Evolutionary conservation across 2,888 invertebrate genomes (phyloP).

Genomic region (Reticulitermes lucifugus): DNA sequence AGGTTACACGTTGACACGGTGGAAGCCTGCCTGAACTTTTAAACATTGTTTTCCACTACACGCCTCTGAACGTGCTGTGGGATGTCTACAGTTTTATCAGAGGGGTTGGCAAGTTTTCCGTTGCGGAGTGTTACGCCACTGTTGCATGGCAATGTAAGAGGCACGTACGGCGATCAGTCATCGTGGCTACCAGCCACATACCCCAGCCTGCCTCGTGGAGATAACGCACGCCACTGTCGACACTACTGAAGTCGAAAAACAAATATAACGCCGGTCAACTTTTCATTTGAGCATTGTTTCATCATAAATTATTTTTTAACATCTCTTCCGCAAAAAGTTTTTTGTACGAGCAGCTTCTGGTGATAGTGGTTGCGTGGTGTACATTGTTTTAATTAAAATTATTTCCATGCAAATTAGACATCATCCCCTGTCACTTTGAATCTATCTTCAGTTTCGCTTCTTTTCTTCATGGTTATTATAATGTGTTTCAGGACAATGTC

Average conservation of each 20-base stretch:
- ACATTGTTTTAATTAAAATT: slow-evolving; percentile 37
- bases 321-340: slow-evolving; percentile 15
- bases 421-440: slow-evolving; percentile 1
- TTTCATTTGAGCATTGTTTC: slow-evolving; percentile 26
- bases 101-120: no score
- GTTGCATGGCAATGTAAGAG: background rate
- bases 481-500: background rate
- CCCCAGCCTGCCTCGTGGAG: background rate
- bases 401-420: slow-evolving; percentile 27
- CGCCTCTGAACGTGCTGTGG: no score
- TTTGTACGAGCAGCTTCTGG: background rate
- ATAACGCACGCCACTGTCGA: slow-evolving; percentile 27
- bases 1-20: no score
- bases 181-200: background rate
- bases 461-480: background rate
- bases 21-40: no score
- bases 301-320: slow-evolving; percentile 41
- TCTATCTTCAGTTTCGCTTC: background rate
- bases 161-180: slow-evolving; percentile 4
- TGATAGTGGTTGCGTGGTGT: background rate
- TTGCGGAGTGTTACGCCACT: background rate
- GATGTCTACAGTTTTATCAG: no score
- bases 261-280: background rate
- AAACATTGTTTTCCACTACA: no score
- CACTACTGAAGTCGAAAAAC: background rate